Conservation (phyloP, 2,113 vertebrate species). For the Scopus umbretta region DNA sequence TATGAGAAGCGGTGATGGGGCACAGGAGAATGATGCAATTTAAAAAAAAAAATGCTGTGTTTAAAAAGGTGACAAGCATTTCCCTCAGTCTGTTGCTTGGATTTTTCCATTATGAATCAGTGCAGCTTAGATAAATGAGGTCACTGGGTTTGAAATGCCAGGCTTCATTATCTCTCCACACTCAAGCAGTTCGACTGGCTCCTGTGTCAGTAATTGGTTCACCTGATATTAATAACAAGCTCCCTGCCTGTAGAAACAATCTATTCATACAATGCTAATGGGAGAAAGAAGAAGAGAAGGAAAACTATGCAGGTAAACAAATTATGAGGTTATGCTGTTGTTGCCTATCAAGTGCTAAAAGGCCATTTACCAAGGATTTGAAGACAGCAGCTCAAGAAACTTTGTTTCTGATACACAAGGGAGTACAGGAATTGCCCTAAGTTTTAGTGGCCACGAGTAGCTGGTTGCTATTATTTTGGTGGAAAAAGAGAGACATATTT, state of each 20-base stretch:
- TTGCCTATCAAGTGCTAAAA: neutral
- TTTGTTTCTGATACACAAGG: neutral
- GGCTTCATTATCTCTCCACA: slow-evolving; percentile 9
- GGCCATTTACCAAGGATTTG: neutral
- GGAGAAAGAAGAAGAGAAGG: neutral
- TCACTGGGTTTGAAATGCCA: slow-evolving; percentile 22
- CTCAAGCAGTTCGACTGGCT: neutral
- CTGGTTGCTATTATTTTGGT: neutral
- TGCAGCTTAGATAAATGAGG: slow-evolving; percentile 12
- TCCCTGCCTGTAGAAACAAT: neutral
- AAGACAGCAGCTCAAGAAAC: neutral
- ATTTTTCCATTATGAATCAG: neutral
- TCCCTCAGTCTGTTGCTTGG: neutral
- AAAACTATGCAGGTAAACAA: neutral
- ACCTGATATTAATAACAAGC: slow-evolving; percentile 21
- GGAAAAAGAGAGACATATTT: neutral
- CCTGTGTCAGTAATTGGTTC: slow-evolving; percentile 16
- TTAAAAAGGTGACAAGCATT: neutral
- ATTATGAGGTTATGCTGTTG: neutral
- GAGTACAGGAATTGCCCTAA: neutral
- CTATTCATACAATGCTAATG: neutral
- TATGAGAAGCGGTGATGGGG: neutral
- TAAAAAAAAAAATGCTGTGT: neutral
- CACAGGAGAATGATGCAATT: neutral
- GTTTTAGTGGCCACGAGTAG: neutral